Percentiles rank a stretch among this genome's conserved stretches.
Conservation (phyloP, 2,888 invertebrate species). For the Thymelicus acteon region DNA sequence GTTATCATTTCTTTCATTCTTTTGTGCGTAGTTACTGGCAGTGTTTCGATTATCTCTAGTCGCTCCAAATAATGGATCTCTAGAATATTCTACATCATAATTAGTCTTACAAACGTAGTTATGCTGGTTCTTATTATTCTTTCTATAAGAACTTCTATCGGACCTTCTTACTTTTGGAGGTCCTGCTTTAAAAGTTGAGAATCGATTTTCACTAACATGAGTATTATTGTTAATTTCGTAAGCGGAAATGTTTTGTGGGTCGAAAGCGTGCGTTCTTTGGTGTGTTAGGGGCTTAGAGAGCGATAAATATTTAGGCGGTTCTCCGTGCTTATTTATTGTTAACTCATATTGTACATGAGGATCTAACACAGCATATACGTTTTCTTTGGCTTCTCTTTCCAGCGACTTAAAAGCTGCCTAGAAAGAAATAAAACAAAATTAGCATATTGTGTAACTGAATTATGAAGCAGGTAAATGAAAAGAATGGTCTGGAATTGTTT, state of each 20-base stretch:
- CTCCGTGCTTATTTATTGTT: constrained; percentile 82
- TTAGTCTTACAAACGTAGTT: constrained; percentile 67
- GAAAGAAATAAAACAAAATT: constrained; percentile 44
- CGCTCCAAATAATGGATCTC: constrained; percentile 70
- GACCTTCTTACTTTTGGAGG: constrained; percentile 65
- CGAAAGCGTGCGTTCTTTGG: constrained; percentile 79
- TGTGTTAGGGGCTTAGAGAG: constrained; percentile 80
- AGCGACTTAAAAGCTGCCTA: constrained; percentile 79
- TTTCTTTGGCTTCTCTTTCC: constrained; percentile 84
- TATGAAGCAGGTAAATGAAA: too few relatives aligned
- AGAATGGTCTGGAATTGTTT: too few relatives aligned
- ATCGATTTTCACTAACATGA: constrained; percentile 55
- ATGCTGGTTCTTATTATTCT: constrained; percentile 51
- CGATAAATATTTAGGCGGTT: constrained; percentile 81
- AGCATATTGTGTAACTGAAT: not conserved
- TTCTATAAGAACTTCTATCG: constrained; percentile 60
- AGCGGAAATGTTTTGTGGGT: constrained; percentile 61
- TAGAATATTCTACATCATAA: constrained; percentile 74
- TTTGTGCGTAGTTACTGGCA: constrained; percentile 38
- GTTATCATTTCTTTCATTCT: constrained; percentile 15
- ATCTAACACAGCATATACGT: constrained; percentile 82
- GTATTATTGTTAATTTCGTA: constrained; percentile 70
- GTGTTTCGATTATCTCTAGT: constrained; percentile 50
- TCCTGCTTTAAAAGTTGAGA: constrained; percentile 67
- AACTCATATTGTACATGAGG: constrained; percentile 84